These are phyloP conservation scores for Heterocephalus glaber DNA, from an alignment of 2,113 vertebrate genomes.

Conservation along the genomic window DNA sequence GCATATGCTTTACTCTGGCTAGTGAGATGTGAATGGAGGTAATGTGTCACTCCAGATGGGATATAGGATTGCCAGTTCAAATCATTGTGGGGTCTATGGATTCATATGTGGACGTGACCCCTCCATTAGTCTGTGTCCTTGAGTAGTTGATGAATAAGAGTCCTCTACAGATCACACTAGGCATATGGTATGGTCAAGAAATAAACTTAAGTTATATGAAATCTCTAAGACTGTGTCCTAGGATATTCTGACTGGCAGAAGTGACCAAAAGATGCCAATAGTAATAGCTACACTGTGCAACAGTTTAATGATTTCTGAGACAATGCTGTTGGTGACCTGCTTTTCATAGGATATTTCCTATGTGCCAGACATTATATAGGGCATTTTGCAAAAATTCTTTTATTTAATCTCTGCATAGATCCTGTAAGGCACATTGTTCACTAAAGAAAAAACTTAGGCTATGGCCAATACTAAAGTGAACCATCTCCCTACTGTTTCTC, in stretches of 20 bases:
- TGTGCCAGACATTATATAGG: neutral
- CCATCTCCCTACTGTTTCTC: neutral
- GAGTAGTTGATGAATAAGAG: neutral
- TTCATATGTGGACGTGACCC: neutral
- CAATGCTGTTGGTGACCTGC: neutral
- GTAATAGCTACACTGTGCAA: neutral
- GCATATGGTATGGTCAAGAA: neutral
- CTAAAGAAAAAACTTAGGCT: neutral
- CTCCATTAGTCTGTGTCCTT: neutral
- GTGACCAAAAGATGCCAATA: neutral
- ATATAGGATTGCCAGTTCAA: neutral
- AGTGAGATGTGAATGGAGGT: neutral
- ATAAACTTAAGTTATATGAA: neutral
- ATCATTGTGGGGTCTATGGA: neutral
- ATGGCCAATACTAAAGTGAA: neutral
- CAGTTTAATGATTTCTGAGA: neutral
- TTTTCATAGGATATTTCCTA: neutral
- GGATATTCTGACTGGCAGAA: neutral
- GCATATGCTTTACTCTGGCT: neutral
- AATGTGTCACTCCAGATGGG: neutral
- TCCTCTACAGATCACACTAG: neutral
- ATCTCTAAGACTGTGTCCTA: neutral
- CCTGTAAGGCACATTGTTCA: neutral
- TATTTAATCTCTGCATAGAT: conserved; percentile 26
- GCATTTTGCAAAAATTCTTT: neutral